phyloP scores from a whole-genome alignment of 2,797 vertebrate genomes.

The Brachyrhaphis roseni region DNA sequence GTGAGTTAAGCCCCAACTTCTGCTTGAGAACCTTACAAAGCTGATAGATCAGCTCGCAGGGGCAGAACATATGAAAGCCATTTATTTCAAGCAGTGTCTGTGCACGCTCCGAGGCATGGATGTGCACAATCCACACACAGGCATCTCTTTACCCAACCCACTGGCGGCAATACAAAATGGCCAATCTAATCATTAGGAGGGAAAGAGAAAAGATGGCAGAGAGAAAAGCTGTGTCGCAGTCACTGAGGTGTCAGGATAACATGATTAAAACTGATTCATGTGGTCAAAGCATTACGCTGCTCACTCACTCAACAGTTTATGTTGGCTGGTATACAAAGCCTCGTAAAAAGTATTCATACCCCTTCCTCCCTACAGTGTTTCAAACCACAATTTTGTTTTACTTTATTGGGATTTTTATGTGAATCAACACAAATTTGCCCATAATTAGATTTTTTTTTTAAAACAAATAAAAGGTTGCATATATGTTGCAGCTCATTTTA shows the following conservation, averaged over 20 bases:
- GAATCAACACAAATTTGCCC: background rate
- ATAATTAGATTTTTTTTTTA: background rate
- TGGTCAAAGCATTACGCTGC: constrained; percentile 58
- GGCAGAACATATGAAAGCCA: constrained; percentile 76
- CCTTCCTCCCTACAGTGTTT: background rate
- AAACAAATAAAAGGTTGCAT: background rate
- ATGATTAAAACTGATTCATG: constrained; percentile 83
- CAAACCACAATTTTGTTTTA: background rate
- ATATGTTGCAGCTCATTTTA: background rate
- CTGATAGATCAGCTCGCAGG: constrained; percentile 68
- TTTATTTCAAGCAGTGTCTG: constrained; percentile 72
- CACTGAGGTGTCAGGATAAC: constrained; percentile 78
- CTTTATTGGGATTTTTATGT: background rate
- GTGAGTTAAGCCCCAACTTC: constrained; percentile 52
- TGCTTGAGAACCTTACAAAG: constrained; percentile 56
- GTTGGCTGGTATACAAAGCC: constrained; percentile 14
- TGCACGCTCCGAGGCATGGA: constrained; percentile 21
- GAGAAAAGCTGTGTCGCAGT: constrained; percentile 68
- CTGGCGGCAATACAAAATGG: constrained; percentile 55
- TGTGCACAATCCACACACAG: constrained; percentile 37
- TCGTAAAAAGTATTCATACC: background rate
- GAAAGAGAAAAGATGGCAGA: constrained; percentile 61
- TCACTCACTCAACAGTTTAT: constrained; percentile 46
- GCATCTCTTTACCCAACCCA: constrained; percentile 65
- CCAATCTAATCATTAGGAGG: constrained; percentile 81